Evolutionary conservation across 1,140 invertebrate genomes (phyloP).

Genomic region (Zaprionus lachaisei): DNA sequence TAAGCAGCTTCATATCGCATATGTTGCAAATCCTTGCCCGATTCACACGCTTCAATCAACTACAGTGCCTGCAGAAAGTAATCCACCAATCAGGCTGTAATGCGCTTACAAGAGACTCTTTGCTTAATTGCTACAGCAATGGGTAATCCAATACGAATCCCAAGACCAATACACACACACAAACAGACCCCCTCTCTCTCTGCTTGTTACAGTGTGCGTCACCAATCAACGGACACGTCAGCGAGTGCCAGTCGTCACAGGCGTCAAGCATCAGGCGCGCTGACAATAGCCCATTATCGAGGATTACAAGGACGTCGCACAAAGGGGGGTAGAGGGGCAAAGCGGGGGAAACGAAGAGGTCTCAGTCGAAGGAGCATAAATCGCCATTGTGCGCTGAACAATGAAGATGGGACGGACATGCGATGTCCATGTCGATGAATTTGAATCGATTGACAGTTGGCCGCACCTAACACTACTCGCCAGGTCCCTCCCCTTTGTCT

Average conservation of each 20-base stretch:
- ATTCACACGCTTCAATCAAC: not conserved
- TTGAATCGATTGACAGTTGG: constrained; percentile 67
- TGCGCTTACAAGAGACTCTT: constrained; percentile 36
- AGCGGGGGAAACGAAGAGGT: not conserved
- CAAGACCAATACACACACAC: constrained; percentile 4
- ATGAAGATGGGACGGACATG: constrained; percentile 36
- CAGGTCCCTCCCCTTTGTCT: not conserved
- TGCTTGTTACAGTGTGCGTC: constrained; percentile 40
- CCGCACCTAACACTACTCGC: constrained; percentile 4
- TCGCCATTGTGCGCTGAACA: constrained; percentile 61
- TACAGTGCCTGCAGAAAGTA: constrained; percentile 14
- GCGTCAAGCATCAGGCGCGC: constrained; percentile 51
- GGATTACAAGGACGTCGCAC: constrained; percentile 67
- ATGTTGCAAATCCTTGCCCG: not conserved
- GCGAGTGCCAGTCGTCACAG: constrained; percentile 29
- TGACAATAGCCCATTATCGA: constrained; percentile 75
- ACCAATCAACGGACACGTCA: constrained; percentile 42
- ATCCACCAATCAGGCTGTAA: constrained; percentile 52
- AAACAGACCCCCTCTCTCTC: not conserved
- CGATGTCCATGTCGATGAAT: constrained; percentile 55
- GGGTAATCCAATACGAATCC: constrained; percentile 50
- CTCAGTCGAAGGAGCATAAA: constrained; percentile 51
- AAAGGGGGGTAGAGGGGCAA: constrained; percentile 19
- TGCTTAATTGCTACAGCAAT: constrained; percentile 44
- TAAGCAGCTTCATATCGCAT: no score